Evolutionary conservation across 1,140 invertebrate genomes (phyloP), one percentile per base, ranked within the genome.

Genomic region (Philaenus spumarius): DNA sequence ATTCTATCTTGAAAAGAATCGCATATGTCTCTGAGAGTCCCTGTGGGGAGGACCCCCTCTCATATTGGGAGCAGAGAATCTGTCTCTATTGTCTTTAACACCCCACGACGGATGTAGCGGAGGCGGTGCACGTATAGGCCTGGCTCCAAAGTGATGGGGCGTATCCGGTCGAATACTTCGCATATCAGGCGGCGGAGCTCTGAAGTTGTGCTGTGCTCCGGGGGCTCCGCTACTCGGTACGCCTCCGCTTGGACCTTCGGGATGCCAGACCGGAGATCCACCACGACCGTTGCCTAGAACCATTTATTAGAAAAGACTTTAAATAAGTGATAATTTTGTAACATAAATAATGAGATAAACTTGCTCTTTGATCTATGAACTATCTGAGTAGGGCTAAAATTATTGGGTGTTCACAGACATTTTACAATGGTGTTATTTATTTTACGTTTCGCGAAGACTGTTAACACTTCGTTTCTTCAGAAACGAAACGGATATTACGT

Each of bases 1-100:
- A 42, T 15, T 20, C 30, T 35, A 51, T 51, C 47, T 51, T 2
- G 47, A 51, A 30, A 51, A 51, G 47, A 51, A 51, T 2, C 47
- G 47, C 23, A 51, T 35, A 19, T 51, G 47, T n/a, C 47, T 51
- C n/a, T 24, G 12, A 9, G 15, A 26, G 22, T 51, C 47, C 5
- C 30, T 51, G 23, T 51, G 47, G 7, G 47, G 30, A 30, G 47
- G 47, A 2, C 47, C 47, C 9, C 9, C 47, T 15, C 47, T 51
- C 47, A 51, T 51, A 24, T n/a, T 30, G 15, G 47, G 47, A 1
- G 23, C 23, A 20, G 47, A 30, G 23, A 51, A 51, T 19, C 47
- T 15, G 12, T 51, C 47, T 15, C 47, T 51, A n/a, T 24, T 35
- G 14, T 51, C 47, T 24, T 51, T 51, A n/a, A 26, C 19, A 12